Conservation (phyloP, 2,113 vertebrate species). For the Anas platyrhynchos region DNA sequence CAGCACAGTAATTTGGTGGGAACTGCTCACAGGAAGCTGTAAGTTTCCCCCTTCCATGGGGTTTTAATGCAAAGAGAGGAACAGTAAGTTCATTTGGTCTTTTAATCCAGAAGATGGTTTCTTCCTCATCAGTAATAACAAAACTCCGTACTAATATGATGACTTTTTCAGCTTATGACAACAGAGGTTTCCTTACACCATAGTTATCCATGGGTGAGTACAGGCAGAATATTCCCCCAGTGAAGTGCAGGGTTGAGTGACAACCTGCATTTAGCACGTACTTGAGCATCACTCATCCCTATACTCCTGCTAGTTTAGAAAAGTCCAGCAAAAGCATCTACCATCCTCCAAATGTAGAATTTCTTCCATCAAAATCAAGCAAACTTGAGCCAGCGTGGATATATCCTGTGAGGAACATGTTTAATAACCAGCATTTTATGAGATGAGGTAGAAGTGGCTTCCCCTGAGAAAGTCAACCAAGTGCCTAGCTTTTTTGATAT, state of each 20-base stretch:
- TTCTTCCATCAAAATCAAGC: background rate
- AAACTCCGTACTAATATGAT: background rate
- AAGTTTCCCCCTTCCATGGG: background rate
- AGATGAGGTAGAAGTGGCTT: background rate
- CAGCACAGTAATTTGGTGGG: background rate
- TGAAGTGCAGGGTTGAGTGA: background rate
- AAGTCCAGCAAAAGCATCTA: background rate
- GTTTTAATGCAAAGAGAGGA: background rate
- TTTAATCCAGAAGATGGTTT: background rate
- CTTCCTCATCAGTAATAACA: background rate
- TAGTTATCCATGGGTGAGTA: background rate
- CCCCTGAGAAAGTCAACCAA: rapidly evolving
- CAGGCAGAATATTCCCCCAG: background rate
- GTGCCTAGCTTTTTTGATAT: background rate
- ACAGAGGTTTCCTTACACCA: background rate
- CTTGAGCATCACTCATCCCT: background rate
- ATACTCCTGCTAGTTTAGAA: background rate
- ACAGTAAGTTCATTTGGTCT: background rate
- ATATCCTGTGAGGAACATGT: background rate
- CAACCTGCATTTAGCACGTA: background rate
- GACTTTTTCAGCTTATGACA: background rate
- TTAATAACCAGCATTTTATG: background rate
- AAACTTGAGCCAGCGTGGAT: rapidly evolving
- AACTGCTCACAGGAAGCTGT: background rate
- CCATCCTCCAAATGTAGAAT: background rate